A percentile compares a stretch with the other conserved stretches of the same genome.
These are phyloP conservation scores for Caenorhabditis tropicalis DNA, from an alignment of 1,140 invertebrate species.

Conservation along the genomic window DNA sequence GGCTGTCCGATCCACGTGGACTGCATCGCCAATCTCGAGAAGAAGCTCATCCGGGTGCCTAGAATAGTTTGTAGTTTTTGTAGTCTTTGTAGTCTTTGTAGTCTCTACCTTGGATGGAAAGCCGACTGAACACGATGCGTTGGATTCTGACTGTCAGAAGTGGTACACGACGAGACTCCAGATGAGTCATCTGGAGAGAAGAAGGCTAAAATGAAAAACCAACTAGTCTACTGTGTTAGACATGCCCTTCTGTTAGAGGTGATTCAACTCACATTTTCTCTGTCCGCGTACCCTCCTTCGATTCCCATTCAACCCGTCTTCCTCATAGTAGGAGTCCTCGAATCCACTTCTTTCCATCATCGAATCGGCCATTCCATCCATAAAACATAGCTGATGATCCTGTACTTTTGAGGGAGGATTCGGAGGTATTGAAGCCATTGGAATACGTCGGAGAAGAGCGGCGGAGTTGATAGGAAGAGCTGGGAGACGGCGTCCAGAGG, in stretches of 20 bases:
- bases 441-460: background rate
- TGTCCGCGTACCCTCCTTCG: background rate
- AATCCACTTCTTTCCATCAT: slow-evolving; percentile 51
- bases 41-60: slow-evolving; percentile 92
- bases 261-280: slow-evolving; percentile 62
- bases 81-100: too few relatives aligned
- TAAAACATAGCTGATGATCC: slow-evolving; percentile 49
- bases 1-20: slow-evolving; percentile 93
- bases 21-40: slow-evolving; percentile 93
- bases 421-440: slow-evolving; percentile 23
- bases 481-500: slow-evolving; percentile 54
- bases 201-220: slow-evolving; percentile 56
- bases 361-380: slow-evolving; percentile 50
- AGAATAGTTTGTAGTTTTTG: background rate
- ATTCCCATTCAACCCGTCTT: slow-evolving; percentile 66
- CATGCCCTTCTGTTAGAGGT: too few relatives aligned
- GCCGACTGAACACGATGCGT: slow-evolving; percentile 93
- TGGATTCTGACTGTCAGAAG: slow-evolving; percentile 83
- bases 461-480: slow-evolving; percentile 46
- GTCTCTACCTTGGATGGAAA: slow-evolving; percentile 80
- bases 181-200: slow-evolving; percentile 63
- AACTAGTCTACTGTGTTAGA: slow-evolving; percentile 27
- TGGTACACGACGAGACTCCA: slow-evolving; percentile 68
- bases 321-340: slow-evolving; percentile 70
- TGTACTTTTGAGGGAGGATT: slow-evolving; percentile 34